A percentile compares a stretch with the other conserved stretches of the same genome.
Conservation (phyloP, 2,888 invertebrate species). For the Platynereis dumerilii region DNA sequence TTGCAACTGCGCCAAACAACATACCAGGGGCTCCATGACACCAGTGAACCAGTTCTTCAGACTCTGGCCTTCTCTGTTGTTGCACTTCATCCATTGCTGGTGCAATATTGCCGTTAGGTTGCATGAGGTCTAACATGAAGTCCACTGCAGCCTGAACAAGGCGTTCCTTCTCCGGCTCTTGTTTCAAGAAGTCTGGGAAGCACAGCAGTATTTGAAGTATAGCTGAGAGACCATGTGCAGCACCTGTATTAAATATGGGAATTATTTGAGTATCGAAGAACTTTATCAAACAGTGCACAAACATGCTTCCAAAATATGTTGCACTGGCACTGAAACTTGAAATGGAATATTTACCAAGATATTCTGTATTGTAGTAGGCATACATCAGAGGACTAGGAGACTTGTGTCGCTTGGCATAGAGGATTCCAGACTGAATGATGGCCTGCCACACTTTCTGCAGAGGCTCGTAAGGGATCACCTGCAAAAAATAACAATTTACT, state of each 20-base stretch:
- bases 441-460: slow-evolving; percentile 73
- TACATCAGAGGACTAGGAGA: slow-evolving; percentile 72
- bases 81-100: slow-evolving; percentile 76
- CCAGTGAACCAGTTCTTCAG: slow-evolving; percentile 83
- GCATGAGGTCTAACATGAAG: slow-evolving; percentile 73
- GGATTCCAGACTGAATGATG: slow-evolving; percentile 76
- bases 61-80: slow-evolving; percentile 48
- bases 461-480: slow-evolving; percentile 61
- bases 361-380: slow-evolving; percentile 76
- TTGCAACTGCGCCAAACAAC: too few species aligned
- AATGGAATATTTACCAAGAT: slow-evolving; percentile 71
- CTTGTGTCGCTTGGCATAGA: slow-evolving; percentile 70
- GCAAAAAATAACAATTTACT: slow-evolving; percentile 28
- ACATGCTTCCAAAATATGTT: not conserved
- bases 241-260: slow-evolving; percentile 63
- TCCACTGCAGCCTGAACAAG: slow-evolving; percentile 74
- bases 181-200: slow-evolving; percentile 69
- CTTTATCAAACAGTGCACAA: not conserved
- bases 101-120: slow-evolving; percentile 77
- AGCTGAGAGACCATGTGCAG: slow-evolving; percentile 71
- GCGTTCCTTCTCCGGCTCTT: slow-evolving; percentile 67
- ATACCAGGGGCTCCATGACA: slow-evolving; percentile 85
- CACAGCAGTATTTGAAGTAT: slow-evolving; percentile 74
- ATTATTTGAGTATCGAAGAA: not conserved
- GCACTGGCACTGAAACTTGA: not conserved